A percentile compares a stretch with the other conserved stretches of the same genome.
Conservation (phyloP, 1,140 invertebrate genomes). For the Papilio xuthus region DNA sequence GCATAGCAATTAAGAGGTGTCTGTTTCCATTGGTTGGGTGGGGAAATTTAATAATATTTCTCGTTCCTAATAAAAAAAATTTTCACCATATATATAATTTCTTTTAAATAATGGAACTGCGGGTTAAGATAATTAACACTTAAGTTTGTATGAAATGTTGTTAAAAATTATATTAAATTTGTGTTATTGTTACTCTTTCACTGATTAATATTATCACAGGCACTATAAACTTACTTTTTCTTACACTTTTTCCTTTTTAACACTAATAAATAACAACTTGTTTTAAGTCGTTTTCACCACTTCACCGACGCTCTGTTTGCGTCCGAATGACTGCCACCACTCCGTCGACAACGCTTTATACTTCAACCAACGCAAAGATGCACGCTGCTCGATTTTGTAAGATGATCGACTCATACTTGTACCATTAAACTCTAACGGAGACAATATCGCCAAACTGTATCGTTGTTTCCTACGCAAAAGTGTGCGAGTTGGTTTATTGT, state of each 20-base stretch:
- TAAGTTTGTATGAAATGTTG: background rate
- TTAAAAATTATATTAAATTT: background rate
- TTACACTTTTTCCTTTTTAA: constrained; percentile 60
- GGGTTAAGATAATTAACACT: background rate
- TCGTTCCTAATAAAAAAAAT: background rate
- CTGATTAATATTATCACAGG: constrained; percentile 31
- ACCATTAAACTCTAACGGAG: constrained; percentile 55
- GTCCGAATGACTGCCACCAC: constrained; percentile 74
- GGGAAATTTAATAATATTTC: background rate
- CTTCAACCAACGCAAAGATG: constrained; percentile 76
- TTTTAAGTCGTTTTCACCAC: constrained; percentile 61
- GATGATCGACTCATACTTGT: constrained; percentile 65
- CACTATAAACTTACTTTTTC: constrained; percentile 70
- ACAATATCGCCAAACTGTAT: constrained; percentile 39
- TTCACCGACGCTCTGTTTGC: constrained; percentile 73
- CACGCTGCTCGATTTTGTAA: constrained; percentile 76
- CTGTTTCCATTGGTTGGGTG: background rate
- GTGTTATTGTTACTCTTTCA: background rate
- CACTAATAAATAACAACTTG: constrained; percentile 55
- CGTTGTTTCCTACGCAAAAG: constrained; percentile 10
- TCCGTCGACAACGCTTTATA: constrained; percentile 76
- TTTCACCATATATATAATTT: background rate
- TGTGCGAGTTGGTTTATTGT: background rate
- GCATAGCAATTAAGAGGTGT: background rate
- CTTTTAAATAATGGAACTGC: background rate